Conservation (phyloP, 2,797 vertebrate genomes). For the Toxotes lorentzi region DNA sequence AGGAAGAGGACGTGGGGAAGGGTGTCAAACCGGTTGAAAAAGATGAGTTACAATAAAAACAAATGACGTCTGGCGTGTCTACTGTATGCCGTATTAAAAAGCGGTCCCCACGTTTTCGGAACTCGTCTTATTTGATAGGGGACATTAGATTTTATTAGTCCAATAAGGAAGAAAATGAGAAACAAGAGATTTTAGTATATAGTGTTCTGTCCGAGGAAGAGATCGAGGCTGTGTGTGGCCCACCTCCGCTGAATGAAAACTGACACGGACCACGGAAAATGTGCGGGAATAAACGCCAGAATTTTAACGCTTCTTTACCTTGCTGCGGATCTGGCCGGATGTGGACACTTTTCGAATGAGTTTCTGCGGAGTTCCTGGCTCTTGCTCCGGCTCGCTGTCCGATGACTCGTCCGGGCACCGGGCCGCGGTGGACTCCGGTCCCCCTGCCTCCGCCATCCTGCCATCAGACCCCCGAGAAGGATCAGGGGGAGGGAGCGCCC, state of each 20-base stretch:
- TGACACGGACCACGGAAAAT: not conserved
- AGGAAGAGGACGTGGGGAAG: not conserved
- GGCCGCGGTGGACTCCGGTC: slow-evolving; percentile 82
- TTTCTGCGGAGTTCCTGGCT: slow-evolving; percentile 93
- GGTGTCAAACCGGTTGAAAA: not conserved
- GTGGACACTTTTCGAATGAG: slow-evolving; percentile 97
- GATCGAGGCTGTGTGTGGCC: slow-evolving; percentile 37
- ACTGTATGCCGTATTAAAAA: not conserved
- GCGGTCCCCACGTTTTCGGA: rapidly evolving
- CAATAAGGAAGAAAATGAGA: rapidly evolving
- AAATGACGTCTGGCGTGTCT: rapidly evolving
- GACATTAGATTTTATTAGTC: rapidly evolving
- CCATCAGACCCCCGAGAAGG: slow-evolving; percentile 63
- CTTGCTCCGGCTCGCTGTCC: slow-evolving; percentile 95
- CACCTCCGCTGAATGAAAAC: slow-evolving; percentile 39
- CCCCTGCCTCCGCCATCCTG: slow-evolving; percentile 86
- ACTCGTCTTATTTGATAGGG: rapidly evolving
- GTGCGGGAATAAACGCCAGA: not conserved
- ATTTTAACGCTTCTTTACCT: slow-evolving; percentile 82
- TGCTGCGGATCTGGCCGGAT: slow-evolving; percentile 96
- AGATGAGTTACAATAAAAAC: not conserved
- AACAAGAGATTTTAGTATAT: not conserved
- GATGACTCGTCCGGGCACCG: slow-evolving; percentile 91
- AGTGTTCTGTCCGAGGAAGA: not conserved
- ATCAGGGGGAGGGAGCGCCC: slow-evolving; percentile 75